These are phyloP conservation scores for Periparus ater DNA, from an alignment of 2,797 vertebrate genomes.

Conservation along the genomic window DNA sequence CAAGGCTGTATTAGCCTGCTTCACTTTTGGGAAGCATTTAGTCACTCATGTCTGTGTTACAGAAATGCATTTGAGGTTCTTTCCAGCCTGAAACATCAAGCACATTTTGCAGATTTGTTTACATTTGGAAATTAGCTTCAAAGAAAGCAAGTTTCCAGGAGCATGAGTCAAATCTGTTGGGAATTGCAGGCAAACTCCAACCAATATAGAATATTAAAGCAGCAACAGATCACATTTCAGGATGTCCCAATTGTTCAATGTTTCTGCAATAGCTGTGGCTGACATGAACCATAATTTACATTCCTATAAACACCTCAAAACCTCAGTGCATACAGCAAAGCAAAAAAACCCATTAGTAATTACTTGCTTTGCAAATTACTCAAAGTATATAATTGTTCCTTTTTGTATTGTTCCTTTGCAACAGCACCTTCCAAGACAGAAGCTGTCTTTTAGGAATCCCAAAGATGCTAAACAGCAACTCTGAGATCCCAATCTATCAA, in stretches of 20 bases:
- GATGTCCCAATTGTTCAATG: not conserved
- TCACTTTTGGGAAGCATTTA: not conserved
- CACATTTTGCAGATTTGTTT: conserved; percentile 5
- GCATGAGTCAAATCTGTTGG: not conserved
- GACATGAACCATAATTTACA: not conserved
- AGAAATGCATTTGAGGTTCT: not conserved
- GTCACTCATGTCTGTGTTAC: not conserved
- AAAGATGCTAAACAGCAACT: not conserved
- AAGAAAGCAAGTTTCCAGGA: conserved; percentile 48
- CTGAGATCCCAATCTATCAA: not conserved
- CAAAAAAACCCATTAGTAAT: not conserved
- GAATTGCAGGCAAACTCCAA: conserved; percentile 2
- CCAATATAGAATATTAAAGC: not conserved
- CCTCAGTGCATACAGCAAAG: not conserved
- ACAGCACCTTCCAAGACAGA: not conserved
- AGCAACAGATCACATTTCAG: not conserved
- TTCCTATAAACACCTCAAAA: conserved; percentile 4
- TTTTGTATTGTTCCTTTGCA: not conserved
- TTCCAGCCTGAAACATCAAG: conserved; percentile 5
- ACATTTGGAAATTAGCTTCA: conserved; percentile 16
- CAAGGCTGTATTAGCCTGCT: not conserved
- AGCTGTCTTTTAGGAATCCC: not conserved
- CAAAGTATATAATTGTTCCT: not conserved
- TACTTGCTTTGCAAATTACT: not conserved
- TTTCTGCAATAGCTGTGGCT: not conserved